Evolutionary conservation across 2,888 invertebrate species (phyloP).

Genomic region (Ectobius pallidus): DNA sequence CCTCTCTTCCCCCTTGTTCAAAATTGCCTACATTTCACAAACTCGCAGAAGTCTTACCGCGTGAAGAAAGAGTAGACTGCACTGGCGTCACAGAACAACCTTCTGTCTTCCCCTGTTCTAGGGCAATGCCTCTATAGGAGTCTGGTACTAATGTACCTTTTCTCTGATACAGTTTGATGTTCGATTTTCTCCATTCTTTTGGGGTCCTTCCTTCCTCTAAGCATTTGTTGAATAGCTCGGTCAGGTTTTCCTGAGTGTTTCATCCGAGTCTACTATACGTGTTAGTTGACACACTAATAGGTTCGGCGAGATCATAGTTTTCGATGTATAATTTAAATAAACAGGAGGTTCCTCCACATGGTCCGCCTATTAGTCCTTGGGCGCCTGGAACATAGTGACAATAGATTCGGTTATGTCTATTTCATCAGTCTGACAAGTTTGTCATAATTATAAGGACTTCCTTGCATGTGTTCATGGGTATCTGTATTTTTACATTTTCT

Average conservation of each 20-base stretch:
- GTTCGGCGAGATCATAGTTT: neutral
- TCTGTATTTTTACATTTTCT: neutral
- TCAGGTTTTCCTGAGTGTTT: neutral
- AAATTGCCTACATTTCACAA: too few relatives aligned
- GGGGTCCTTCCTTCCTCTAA: neutral
- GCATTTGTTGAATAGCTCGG: neutral
- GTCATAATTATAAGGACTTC: neutral
- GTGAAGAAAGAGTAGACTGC: too few relatives aligned
- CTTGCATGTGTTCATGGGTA: neutral
- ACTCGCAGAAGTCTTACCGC: too few relatives aligned
- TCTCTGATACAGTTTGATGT: neutral
- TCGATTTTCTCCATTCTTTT: neutral
- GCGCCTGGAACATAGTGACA: neutral
- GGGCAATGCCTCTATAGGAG: neutral
- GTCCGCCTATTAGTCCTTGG: neutral
- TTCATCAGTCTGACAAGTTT: neutral
- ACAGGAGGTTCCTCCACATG: neutral
- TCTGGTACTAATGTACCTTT: neutral
- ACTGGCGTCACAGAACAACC: too few relatives aligned
- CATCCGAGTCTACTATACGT: neutral
- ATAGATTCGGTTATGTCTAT: neutral
- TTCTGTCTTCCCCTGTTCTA: too few relatives aligned
- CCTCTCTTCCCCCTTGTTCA: too few relatives aligned
- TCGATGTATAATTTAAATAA: neutral
- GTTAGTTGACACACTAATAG: neutral